These are phyloP conservation scores for Vannuccia rotundouncinata DNA, from an alignment of 2,888 invertebrate species.

Conservation along the genomic window DNA sequence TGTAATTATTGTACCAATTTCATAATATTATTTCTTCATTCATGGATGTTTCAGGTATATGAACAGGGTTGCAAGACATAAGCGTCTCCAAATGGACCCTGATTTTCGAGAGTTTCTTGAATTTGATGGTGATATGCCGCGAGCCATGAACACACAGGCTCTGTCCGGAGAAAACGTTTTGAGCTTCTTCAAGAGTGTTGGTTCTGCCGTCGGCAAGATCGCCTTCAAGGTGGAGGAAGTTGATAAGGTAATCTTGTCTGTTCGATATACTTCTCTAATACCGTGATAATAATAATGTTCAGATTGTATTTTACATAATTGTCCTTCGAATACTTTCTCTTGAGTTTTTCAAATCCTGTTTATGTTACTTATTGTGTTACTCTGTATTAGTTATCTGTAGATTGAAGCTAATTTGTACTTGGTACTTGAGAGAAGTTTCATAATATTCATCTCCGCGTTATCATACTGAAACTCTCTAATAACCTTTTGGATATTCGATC, in stretches of 20 bases:
- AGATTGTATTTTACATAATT: background rate
- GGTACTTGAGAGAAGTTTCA: no score
- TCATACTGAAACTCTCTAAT: no score
- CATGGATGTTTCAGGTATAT: constrained; percentile 64
- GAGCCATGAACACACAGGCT: constrained; percentile 87
- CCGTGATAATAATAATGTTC: background rate
- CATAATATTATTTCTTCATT: no score
- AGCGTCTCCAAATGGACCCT: constrained; percentile 65
- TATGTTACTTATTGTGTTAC: no score
- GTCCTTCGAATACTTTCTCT: background rate
- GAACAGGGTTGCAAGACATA: constrained; percentile 52
- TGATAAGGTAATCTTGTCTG: constrained; percentile 67
- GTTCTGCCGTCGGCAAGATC: constrained; percentile 94
- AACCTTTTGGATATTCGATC: no score
- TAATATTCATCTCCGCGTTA: no score
- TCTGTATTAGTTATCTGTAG: no score
- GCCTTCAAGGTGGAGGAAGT: constrained; percentile 98
- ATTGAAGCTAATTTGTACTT: no score
- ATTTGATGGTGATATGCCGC: constrained; percentile 82
- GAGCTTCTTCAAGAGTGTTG: constrained; percentile 86
- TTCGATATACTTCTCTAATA: background rate
- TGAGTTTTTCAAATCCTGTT: no score
- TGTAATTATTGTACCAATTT: no score
- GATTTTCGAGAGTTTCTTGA: constrained; percentile 95
- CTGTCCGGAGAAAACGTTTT: constrained; percentile 89